phyloP scores from a whole-genome alignment of 2,888 invertebrate genomes.

The Harpagoxenus sublaevis region DNA sequence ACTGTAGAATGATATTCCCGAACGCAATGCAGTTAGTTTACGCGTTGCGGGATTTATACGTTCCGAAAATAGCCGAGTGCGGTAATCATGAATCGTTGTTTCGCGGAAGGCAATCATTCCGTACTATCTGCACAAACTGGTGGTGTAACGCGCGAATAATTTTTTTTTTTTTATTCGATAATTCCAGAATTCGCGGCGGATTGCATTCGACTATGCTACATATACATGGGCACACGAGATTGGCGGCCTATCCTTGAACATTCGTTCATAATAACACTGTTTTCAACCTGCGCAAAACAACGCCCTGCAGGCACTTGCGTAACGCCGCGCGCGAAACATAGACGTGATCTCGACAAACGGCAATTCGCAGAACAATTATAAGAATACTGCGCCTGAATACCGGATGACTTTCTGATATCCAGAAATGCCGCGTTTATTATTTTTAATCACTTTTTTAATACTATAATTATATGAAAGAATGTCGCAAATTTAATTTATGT shows the following conservation, averaged over 20 bases:
- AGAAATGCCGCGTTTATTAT: neutral
- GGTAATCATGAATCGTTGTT: slow-evolving; percentile 43
- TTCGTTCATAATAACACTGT: slow-evolving; percentile 45
- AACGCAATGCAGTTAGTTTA: slow-evolving; percentile 26
- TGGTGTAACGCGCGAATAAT: slow-evolving; percentile 21
- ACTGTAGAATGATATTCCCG: neutral
- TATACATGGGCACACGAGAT: slow-evolving; percentile 41
- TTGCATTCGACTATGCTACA: slow-evolving; percentile 1
- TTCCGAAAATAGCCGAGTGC: slow-evolving; percentile 42
- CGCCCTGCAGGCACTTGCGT: slow-evolving; percentile 56
- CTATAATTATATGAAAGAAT: neutral
- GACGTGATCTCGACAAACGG: slow-evolving; percentile 41
- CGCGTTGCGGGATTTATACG: slow-evolving; percentile 8
- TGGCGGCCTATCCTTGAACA: slow-evolving; percentile 66
- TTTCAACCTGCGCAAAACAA: slow-evolving; percentile 65
- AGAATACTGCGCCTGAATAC: neutral
- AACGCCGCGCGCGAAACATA: slow-evolving; percentile 57
- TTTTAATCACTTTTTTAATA: neutral
- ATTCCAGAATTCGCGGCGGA: slow-evolving; percentile 33
- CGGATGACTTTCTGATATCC: neutral
- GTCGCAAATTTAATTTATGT: neutral
- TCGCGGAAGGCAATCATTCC: slow-evolving; percentile 38
- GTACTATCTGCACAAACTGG: slow-evolving; percentile 10
- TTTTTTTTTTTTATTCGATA: neutral
- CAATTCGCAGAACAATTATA: slow-evolving; percentile 14